Percentiles rank a stretch among this genome's conserved stretches.
These are phyloP conservation scores for Aphelocoma californica DNA, from an alignment of 2,797 vertebrate genomes.

Conservation along the genomic window DNA sequence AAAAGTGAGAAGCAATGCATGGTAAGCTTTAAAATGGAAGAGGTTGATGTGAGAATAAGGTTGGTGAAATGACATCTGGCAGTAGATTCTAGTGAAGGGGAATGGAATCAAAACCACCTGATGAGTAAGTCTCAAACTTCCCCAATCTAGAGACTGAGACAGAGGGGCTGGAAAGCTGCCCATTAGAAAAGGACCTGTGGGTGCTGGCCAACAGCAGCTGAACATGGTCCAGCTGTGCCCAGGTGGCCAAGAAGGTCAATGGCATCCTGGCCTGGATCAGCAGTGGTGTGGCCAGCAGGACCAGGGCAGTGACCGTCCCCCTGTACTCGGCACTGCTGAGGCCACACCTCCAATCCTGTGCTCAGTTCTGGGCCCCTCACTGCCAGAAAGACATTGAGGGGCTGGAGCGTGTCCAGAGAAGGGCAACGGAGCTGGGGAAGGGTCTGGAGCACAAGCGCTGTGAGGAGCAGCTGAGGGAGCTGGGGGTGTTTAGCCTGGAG, in stretches of 20 bases:
- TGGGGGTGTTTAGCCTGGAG: background rate
- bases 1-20: background rate
- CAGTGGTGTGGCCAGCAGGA: background rate
- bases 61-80: background rate
- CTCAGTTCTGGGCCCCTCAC: background rate
- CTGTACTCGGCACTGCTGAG: background rate
- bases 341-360: background rate
- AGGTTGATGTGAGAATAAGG: background rate
- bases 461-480: background rate
- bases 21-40: background rate
- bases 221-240: fast-evolving
- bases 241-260: background rate
- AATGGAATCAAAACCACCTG: background rate
- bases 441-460: background rate
- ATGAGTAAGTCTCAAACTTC: background rate
- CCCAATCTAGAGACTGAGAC: background rate
- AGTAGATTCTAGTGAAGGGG: background rate
- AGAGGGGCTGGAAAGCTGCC: background rate
- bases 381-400: background rate
- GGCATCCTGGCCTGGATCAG: background rate
- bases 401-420: background rate
- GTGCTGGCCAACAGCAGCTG: fast-evolving
- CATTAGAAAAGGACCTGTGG: background rate
- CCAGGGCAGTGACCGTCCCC: background rate
- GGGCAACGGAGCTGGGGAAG: background rate